These are phyloP conservation scores for Drosophila anceps DNA, from an alignment of 2,888 invertebrate genomes.

Conservation along the genomic window DNA sequence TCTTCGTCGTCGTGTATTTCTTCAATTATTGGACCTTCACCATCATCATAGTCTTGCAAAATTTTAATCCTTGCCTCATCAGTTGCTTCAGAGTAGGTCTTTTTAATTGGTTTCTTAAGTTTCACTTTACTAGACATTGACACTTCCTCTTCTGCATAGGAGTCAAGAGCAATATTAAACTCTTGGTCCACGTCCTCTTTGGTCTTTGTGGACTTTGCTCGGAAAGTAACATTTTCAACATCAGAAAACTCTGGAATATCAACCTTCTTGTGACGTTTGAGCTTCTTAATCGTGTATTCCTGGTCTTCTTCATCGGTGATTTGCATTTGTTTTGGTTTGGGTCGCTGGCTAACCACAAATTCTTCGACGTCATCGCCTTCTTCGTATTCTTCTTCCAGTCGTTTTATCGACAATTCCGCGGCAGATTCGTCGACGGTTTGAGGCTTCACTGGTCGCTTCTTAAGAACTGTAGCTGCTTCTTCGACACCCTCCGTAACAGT, in stretches of 20 bases:
- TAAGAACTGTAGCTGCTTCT: slow-evolving; percentile 84
- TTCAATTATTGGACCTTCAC: slow-evolving; percentile 87
- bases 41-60: slow-evolving; percentile 87
- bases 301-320: slow-evolving; percentile 88
- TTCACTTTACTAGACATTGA: slow-evolving; percentile 94
- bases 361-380: slow-evolving; percentile 86
- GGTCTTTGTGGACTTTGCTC: slow-evolving; percentile 90
- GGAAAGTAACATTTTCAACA: slow-evolving; percentile 92
- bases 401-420: slow-evolving; percentile 84
- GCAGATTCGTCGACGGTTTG: slow-evolving; percentile 82
- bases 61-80: slow-evolving; percentile 91
- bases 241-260: slow-evolving; percentile 91
- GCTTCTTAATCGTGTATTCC: slow-evolving; percentile 91
- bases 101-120: slow-evolving; percentile 90
- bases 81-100: slow-evolving; percentile 91
- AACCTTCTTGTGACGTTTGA: slow-evolving; percentile 89
- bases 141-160: slow-evolving; percentile 95
- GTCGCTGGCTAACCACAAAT: slow-evolving; percentile 86
- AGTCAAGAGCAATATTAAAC: slow-evolving; percentile 93
- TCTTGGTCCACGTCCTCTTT: slow-evolving; percentile 96
- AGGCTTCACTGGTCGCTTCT: slow-evolving; percentile 80
- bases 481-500: slow-evolving; percentile 85
- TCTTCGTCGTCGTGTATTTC: slow-evolving; percentile 88
- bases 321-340: slow-evolving; percentile 86
- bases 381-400: slow-evolving; percentile 82